A percentile compares a stretch with the other conserved stretches of the same genome.
These are phyloP conservation scores for Drosophila pegasa DNA, from an alignment of 2,888 invertebrate genomes.

Conservation along the genomic window DNA sequence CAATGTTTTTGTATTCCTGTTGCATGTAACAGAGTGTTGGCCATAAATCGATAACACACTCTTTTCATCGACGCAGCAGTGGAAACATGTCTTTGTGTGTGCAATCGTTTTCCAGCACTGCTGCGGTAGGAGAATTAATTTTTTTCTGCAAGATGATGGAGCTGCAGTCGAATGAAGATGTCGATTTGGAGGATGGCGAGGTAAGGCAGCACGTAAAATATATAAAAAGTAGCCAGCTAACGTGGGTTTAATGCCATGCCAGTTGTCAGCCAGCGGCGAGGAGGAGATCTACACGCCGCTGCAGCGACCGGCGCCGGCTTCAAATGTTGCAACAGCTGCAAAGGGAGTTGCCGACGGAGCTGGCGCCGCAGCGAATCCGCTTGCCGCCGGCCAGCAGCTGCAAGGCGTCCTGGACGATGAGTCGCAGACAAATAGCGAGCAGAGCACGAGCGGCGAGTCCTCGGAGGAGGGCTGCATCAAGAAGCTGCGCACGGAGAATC, in stretches of 20 bases:
- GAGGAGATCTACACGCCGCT: slow-evolving; percentile 84
- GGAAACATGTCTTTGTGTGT: slow-evolving; percentile 2
- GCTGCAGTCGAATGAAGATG: slow-evolving; percentile 83
- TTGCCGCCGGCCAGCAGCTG: slow-evolving; percentile 69
- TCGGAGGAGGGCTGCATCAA: slow-evolving; percentile 82
- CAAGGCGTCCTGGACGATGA: slow-evolving; percentile 70
- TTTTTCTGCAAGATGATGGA: slow-evolving; percentile 69
- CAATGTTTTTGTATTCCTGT: too few species aligned
- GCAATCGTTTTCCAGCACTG: slow-evolving; percentile 51
- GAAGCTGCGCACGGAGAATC: slow-evolving; percentile 63
- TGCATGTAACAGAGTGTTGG: neutral
- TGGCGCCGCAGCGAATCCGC: slow-evolving; percentile 47
- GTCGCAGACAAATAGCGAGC: slow-evolving; percentile 72
- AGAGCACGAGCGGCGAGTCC: slow-evolving; percentile 78
- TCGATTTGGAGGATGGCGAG: slow-evolving; percentile 89
- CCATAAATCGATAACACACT: neutral
- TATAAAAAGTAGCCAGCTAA: neutral
- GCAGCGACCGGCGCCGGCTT: slow-evolving; percentile 71
- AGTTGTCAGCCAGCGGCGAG: slow-evolving; percentile 82
- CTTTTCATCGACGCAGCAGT: slow-evolving; percentile 6
- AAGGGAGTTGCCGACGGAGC: slow-evolving; percentile 34
- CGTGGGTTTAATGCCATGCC: neutral
- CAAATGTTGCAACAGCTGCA: slow-evolving; percentile 37
- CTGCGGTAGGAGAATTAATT: slow-evolving; percentile 53
- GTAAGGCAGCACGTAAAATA: slow-evolving; percentile 84